Evolutionary conservation across 2,888 invertebrate species (phyloP).

Genomic region (Drosophila buzzatii): DNA sequence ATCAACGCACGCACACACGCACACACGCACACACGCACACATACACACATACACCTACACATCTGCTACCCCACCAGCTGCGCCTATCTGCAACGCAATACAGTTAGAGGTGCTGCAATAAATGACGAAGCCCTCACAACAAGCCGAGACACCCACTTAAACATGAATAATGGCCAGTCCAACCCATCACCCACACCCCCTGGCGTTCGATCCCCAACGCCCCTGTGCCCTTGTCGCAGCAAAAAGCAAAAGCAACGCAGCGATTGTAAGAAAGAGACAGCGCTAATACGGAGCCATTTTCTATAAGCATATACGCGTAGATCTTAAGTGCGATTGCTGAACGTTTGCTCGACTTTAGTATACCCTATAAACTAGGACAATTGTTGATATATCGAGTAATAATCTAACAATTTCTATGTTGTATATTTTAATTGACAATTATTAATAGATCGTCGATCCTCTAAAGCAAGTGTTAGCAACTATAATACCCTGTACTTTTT

Average conservation of each 20-base stretch:
- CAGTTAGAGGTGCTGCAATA: conserved; percentile 73
- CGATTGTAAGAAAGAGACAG: background rate
- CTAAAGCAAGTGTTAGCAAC: too few relatives aligned
- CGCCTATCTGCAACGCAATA: conserved; percentile 5
- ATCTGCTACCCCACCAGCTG: background rate
- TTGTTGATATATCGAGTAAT: background rate
- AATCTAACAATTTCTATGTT: too few relatives aligned
- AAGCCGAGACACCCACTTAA: conserved; percentile 75
- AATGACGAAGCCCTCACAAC: conserved; percentile 76
- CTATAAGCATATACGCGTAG: background rate
- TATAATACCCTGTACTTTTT: too few relatives aligned
- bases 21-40: background rate
- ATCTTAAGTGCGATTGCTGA: background rate
- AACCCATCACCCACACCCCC: background rate
- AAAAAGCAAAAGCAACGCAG: background rate
- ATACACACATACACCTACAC: background rate
- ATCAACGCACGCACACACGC: conserved; percentile 17
- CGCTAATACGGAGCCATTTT: background rate
- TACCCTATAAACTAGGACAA: background rate
- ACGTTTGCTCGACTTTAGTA: background rate
- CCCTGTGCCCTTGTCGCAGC: conserved; percentile 30
- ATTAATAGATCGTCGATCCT: too few relatives aligned
- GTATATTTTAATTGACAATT: too few relatives aligned
- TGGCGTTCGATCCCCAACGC: background rate
- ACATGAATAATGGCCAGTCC: conserved; percentile 70